These are phyloP conservation scores for Parnassius glacialis DNA, from an alignment of 2,888 invertebrate species.

Conservation along the genomic window DNA sequence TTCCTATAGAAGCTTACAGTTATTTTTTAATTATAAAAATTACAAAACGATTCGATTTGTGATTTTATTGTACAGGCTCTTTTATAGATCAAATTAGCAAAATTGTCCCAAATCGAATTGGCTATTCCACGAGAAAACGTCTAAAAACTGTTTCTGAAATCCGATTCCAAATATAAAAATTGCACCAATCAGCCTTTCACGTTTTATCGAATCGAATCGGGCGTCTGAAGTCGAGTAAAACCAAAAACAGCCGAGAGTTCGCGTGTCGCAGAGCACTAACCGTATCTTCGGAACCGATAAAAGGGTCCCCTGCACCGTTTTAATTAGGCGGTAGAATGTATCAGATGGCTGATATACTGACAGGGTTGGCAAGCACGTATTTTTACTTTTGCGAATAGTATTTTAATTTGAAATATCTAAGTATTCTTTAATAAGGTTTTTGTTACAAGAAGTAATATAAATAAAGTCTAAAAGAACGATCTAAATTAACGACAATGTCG, in stretches of 20 bases:
- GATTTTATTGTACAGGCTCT: too few relatives aligned
- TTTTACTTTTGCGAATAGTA: too few relatives aligned
- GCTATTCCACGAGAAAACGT: constrained; percentile 5
- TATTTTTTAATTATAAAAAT: too few relatives aligned
- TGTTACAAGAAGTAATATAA: too few relatives aligned
- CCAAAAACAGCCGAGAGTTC: constrained; percentile 55
- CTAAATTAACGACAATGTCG: too few relatives aligned
- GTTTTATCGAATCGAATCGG: constrained; percentile 19
- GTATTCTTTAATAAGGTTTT: too few relatives aligned
- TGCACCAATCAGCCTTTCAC: constrained; percentile 36
- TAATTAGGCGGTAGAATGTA: constrained; percentile 75
- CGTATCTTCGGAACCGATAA: constrained; percentile 71
- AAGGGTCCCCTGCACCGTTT: constrained; percentile 74
- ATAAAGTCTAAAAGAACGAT: too few relatives aligned
- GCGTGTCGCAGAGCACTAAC: constrained; percentile 71
- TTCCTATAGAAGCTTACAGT: too few relatives aligned
- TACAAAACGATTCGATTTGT: too few relatives aligned
- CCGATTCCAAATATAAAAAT: constrained; percentile 37
- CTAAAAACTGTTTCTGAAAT: constrained; percentile 20
- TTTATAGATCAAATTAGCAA: too few relatives aligned
- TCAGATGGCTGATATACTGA: constrained; percentile 47
- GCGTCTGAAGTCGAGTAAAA: constrained; percentile 31
- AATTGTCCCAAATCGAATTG: neutral
- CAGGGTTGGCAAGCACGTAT: constrained; percentile 47
- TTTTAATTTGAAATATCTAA: too few relatives aligned